phyloP scores from a whole-genome alignment of 30 jellyfish, hydroid and myxozoan species.

The Cassiopea andromeda region DNA sequence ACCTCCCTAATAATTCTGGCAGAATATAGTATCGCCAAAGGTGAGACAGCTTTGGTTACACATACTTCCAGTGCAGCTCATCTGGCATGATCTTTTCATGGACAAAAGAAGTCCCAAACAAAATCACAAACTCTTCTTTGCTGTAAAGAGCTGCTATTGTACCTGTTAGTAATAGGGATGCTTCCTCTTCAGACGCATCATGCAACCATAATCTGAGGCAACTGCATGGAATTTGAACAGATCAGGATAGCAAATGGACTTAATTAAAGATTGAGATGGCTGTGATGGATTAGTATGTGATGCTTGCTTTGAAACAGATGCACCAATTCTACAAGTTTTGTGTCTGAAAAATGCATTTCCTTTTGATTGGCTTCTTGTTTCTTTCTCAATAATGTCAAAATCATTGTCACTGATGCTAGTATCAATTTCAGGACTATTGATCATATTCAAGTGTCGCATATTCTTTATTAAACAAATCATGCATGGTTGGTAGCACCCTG shows the following conservation, averaged over 20 bases:
- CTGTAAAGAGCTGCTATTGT: constrained; percentile 48
- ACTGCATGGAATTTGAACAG: constrained; percentile 46
- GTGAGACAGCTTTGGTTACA: constrained; percentile 41
- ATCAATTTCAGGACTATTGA: constrained; percentile 23
- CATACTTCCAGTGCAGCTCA: constrained; percentile 42
- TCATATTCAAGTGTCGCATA: constrained; percentile 44
- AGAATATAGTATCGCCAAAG: constrained; percentile 58
- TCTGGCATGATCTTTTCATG: constrained; percentile 59
- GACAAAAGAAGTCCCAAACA: constrained; percentile 29
- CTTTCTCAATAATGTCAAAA: constrained; percentile 26
- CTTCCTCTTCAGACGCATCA: constrained; percentile 30
- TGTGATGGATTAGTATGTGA: constrained; percentile 59
- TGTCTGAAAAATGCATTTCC: constrained; percentile 54
- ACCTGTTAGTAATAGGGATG: constrained; percentile 31
- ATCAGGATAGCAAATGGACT: constrained; percentile 50
- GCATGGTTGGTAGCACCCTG: constrained; percentile 38
- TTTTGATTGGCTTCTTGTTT: constrained; percentile 69
- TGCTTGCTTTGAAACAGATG: constrained; percentile 53
- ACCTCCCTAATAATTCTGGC: constrained; percentile 56
- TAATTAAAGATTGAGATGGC: constrained; percentile 58
- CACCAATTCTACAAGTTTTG: constrained; percentile 4
- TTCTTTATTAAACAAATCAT: constrained; percentile 27
- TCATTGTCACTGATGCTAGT: constrained; percentile 35
- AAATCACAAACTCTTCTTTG: constrained; percentile 51
- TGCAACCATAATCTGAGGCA: constrained; percentile 68